These are phyloP conservation scores for Acrocephalus kingi DNA, from an alignment of 2,113 vertebrate species.

Conservation along the genomic window DNA sequence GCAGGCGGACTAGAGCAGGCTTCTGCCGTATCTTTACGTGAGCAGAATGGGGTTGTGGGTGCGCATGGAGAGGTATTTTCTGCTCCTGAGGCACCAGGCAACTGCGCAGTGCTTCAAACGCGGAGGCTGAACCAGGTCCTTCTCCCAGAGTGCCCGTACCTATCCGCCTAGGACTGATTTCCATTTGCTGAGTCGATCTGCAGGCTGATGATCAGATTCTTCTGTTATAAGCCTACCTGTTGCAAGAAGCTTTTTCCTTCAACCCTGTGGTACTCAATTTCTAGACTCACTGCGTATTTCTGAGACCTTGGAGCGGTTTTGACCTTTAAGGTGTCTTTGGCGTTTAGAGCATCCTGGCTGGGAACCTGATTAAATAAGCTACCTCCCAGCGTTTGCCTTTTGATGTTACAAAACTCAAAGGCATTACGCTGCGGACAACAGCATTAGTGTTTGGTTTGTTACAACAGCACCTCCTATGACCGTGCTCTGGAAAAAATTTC, in stretches of 20 bases:
- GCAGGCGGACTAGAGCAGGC: neutral
- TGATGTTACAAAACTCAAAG: conserved; percentile 56
- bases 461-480: conserved; percentile 74
- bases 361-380: conserved; percentile 37
- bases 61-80: neutral
- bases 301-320: neutral
- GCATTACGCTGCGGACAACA: conserved; percentile 48
- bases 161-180: neutral
- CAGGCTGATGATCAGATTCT: neutral
- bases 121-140: conserved; percentile 1
- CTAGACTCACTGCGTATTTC: neutral
- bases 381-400: conserved; percentile 40
- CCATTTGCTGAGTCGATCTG: neutral
- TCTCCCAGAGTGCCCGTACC: neutral
- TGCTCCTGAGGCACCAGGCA: conserved; percentile 18
- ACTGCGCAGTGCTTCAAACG: conserved; percentile 13
- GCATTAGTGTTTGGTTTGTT: conserved; percentile 67
- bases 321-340: conserved; percentile 39
- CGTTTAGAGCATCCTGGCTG: conserved; percentile 32
- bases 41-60: conserved; percentile 39
- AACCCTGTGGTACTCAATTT: neutral
- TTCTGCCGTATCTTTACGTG: conserved; percentile 21
- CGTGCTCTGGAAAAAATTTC: conserved; percentile 80
- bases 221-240: conserved; percentile 16
- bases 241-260: neutral